These are phyloP conservation scores for Nomada goodeniana DNA, from an alignment of 2,888 invertebrate genomes.

Conservation along the genomic window DNA sequence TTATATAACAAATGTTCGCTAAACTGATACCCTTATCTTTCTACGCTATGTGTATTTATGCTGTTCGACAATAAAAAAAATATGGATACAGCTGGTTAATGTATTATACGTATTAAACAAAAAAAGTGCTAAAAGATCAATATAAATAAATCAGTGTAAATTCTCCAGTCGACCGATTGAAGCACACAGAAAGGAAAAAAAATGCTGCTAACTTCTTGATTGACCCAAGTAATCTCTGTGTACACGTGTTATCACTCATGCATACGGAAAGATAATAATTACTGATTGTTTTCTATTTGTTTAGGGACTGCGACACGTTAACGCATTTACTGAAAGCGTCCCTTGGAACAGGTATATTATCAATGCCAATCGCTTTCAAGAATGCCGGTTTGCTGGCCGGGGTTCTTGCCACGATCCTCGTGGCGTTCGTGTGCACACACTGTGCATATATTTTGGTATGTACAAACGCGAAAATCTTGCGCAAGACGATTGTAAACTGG, in stretches of 20 bases:
- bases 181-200: background rate
- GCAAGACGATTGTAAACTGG: background rate
- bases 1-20: constrained; percentile 11
- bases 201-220: background rate
- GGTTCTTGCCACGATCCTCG: constrained; percentile 92
- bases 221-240: background rate
- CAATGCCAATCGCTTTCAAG: constrained; percentile 97
- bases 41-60: background rate
- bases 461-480: constrained; percentile 55
- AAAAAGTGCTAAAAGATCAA: too few species aligned
- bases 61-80: background rate
- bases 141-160: too few species aligned
- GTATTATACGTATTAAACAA: too few species aligned
- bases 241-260: background rate
- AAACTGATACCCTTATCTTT: background rate
- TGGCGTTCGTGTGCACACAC: constrained; percentile 96
- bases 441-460: constrained; percentile 96
- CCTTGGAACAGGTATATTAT: constrained; percentile 97
- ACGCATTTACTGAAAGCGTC: constrained; percentile 98
- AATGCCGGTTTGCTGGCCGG: constrained; percentile 94
- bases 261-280: background rate
- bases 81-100: too few species aligned
- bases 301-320: constrained; percentile 95
- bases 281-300: constrained; percentile 41
- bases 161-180: too few species aligned